Base-by-base conservation (phyloP, 2,888 invertebrate genomes). In the Orchestes rusci region DNA sequence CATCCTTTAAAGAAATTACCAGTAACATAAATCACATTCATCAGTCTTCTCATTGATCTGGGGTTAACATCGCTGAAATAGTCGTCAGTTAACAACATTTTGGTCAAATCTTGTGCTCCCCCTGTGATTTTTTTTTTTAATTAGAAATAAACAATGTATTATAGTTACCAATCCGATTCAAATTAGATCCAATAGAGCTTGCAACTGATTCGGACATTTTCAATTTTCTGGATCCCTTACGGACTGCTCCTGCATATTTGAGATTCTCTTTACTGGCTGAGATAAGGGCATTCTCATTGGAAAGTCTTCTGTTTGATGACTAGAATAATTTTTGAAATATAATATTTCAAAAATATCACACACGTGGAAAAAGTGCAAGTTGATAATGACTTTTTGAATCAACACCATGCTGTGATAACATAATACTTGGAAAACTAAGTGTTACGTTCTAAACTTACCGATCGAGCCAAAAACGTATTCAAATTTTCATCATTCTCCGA, bases 11-110 rank as follows among this genome's bases (percentile, higher is more conserved):
- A 23, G 23, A 23, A 23, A 23, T 5, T 39, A 89, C 90, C 91
- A 48, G 95, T 95, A 40, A 96, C 85, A 61, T 95, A 95, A 42
- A 96, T 85, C 45, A 96, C 94, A 69, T 97, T 96, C 91, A 96
- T 92, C 16, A 96, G 75, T 40, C 96, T 75, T 50, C 93, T 73
- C 93, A 99, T 94, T 59, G 93, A 94, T 34, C 95, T 75, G 0
- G 97, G 99, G 73, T 96, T 99, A 52, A 99, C 93, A 68, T 97
- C 97, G 59, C 94, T 95, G 69, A 99, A 97, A 73, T 99, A 99
- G 69, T 97, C 96, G 63, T 96, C 96, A 1, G 95, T 95, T 15
- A 94, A 76, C 53, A 97, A 73, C 72, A 93, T 91, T 57, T 89
- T 82, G 30, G 88, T 70, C 55, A 57, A 67, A 65, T 68, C 79